Base-by-base conservation (phyloP, 2,888 invertebrate species). In the Neocrepidodera transversa region DNA sequence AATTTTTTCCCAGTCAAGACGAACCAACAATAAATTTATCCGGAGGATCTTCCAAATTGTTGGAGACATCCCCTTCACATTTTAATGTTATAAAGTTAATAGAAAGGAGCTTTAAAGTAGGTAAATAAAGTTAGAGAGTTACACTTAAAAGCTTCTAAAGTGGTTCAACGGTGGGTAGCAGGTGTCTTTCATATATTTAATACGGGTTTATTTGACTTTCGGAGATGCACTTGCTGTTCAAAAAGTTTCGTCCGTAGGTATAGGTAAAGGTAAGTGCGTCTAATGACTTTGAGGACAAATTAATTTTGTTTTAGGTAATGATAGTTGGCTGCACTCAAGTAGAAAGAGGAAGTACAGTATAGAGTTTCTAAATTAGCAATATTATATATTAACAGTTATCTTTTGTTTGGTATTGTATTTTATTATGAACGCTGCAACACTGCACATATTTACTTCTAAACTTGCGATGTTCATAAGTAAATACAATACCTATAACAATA, bases 181-280 rank as follows among this genome's bases (percentile, higher is more conserved):
- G 58, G 58, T 58, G 58, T 58, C 58, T 58, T 42, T 58, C 58
- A 58, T 58, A 54, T 45, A 54, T 54, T 54, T 54, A 54, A 54
- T 54, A 17, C 36, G 23, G 54, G 45, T 54, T 54, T 54, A 54
- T 54, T 54, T 47, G 36, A 54, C 45, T 54, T 54, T 54, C 28
- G 20, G 5, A 54, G 45, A 47, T 54, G 54, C 54, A 54, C 45
- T 54, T 20, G 32, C 36, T 13, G 45, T 47, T 54, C 45, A 23
- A 20, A 54, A 54, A 54, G 47, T 42, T 42, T 47, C 13, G 26
- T 36, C 13, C 40, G 42, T 28, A 18, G 32, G 32, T 13, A 32
- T 32, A 32, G 32, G 10, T 49, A 28, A 8, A 36, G 30, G 40
- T 40, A 42, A 51, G 42, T 51, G 51, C 51, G 30, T 51, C 42